These are phyloP conservation scores for Holocentrus rufus DNA, from an alignment of 2,797 vertebrate species.

Conservation along the genomic window DNA sequence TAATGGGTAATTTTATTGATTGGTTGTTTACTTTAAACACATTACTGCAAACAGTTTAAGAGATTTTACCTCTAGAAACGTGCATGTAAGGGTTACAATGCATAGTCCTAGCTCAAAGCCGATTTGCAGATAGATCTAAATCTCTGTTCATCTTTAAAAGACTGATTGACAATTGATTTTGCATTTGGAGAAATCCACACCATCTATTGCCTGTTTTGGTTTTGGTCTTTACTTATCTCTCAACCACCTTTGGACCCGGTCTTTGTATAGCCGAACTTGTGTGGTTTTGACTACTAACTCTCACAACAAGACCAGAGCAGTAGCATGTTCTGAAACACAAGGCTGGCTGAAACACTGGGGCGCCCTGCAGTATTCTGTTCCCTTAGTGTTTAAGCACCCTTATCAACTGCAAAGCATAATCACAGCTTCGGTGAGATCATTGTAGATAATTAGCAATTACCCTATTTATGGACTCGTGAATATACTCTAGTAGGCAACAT, in stretches of 20 bases:
- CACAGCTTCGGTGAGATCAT: slow-evolving; percentile 70
- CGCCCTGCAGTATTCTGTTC: slow-evolving; percentile 38
- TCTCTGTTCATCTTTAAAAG: slow-evolving; percentile 10
- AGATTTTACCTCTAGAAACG: no score
- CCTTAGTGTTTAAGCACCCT: slow-evolving; percentile 58
- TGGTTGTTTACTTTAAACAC: no score
- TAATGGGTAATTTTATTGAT: no score
- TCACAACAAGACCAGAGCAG: slow-evolving; percentile 29
- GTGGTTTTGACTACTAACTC: no score
- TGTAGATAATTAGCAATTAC: slow-evolving; percentile 72
- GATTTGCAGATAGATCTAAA: not conserved
- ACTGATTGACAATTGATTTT: slow-evolving; percentile 23
- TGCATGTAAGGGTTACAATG: no score
- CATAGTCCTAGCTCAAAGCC: not conserved
- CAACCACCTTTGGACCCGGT: no score
- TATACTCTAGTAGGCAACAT: slow-evolving; percentile 51
- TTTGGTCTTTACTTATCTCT: not conserved
- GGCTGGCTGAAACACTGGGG: slow-evolving; percentile 45
- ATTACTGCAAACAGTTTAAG: no score
- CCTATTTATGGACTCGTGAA: slow-evolving; percentile 61
- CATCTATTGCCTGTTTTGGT: slow-evolving; percentile 1
- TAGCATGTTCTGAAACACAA: slow-evolving; percentile 48
- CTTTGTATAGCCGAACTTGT: no score
- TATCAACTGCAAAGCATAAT: slow-evolving; percentile 68
- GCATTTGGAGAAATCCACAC: not conserved